These are phyloP conservation scores for Sebastiscus tertius DNA, from an alignment of 2,797 vertebrate genomes.

Conservation along the genomic window DNA sequence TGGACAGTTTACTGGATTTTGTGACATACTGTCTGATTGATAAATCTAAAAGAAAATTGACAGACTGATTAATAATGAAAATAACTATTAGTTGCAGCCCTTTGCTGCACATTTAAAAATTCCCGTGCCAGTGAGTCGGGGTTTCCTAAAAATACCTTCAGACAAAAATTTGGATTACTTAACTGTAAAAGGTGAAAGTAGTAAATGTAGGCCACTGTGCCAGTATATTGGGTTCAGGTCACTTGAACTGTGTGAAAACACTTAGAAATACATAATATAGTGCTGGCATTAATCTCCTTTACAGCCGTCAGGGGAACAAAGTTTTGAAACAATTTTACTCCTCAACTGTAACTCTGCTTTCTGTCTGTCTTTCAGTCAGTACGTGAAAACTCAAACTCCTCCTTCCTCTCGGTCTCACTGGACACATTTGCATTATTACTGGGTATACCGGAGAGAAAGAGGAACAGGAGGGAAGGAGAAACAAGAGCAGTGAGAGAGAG, in stretches of 20 bases:
- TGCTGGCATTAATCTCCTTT: slow-evolving; percentile 31
- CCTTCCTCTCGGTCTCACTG: slow-evolving; percentile 36
- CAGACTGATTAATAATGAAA: background rate
- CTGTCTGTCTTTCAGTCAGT: slow-evolving; percentile 34
- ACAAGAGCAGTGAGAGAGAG: slow-evolving; percentile 21
- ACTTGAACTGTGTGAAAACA: slow-evolving; percentile 40
- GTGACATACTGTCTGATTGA: background rate
- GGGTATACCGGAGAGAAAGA: slow-evolving; percentile 15
- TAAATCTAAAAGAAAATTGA: background rate
- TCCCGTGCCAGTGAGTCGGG: background rate
- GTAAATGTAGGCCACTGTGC: slow-evolving; percentile 27
- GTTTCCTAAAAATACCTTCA: background rate
- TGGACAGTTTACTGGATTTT: background rate
- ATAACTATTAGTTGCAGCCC: background rate
- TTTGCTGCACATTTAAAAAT: background rate
- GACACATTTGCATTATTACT: slow-evolving; percentile 54
- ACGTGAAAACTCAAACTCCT: slow-evolving; percentile 19
- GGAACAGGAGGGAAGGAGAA: background rate
- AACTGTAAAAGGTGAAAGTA: slow-evolving; percentile 16
- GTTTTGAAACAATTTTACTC: slow-evolving; percentile 30
- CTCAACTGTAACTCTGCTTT: slow-evolving; percentile 36
- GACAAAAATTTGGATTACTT: background rate
- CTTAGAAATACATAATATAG: slow-evolving; percentile 16
- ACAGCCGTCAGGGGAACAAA: slow-evolving; percentile 43
- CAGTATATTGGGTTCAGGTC: background rate